phyloP scores from a whole-genome alignment of 2,113 vertebrate species.

The Myotis davidii region DNA sequence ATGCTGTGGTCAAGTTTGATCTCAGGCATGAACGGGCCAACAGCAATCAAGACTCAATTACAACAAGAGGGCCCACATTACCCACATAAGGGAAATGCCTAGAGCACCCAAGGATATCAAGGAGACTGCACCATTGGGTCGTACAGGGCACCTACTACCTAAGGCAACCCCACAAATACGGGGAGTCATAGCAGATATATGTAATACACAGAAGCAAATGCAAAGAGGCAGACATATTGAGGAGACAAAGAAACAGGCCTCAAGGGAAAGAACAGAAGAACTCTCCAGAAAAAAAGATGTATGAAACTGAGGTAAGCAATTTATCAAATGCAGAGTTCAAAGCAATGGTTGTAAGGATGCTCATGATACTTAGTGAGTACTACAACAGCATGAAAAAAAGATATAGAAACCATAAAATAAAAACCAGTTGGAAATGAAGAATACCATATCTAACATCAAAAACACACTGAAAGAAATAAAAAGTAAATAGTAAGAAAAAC shows the following conservation, averaged over 20 bases:
- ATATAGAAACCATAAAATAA: background rate
- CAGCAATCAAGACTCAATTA: background rate
- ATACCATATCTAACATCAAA: background rate
- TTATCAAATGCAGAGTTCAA: background rate
- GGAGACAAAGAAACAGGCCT: background rate
- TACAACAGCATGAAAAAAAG: background rate
- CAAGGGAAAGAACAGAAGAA: background rate
- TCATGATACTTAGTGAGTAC: background rate
- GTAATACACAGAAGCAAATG: background rate
- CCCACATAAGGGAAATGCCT: background rate
- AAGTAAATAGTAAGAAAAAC: background rate
- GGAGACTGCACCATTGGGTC: background rate
- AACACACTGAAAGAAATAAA: background rate
- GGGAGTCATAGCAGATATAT: background rate
- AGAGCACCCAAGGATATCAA: background rate
- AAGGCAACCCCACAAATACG: background rate
- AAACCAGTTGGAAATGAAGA: background rate
- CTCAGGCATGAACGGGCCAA: background rate
- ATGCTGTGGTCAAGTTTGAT: background rate
- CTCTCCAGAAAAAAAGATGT: background rate
- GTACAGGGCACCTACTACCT: background rate
- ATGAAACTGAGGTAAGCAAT: background rate
- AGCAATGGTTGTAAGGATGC: background rate
- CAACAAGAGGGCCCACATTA: background rate
- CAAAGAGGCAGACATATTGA: background rate